These are phyloP conservation scores for Avahi laniger DNA, from an alignment of 2,797 vertebrate species.

Conservation along the genomic window DNA sequence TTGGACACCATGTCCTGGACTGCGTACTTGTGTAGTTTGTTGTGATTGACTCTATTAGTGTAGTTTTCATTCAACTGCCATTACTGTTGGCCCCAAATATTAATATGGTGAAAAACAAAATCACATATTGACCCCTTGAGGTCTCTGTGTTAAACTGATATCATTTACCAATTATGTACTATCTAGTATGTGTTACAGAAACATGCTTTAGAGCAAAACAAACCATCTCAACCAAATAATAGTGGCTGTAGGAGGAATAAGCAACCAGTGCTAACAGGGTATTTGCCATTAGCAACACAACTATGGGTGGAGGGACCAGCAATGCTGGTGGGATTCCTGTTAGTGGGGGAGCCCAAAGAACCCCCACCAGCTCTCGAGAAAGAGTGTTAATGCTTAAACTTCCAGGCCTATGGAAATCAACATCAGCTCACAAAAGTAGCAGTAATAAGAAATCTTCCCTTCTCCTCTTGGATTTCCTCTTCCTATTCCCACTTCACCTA, in stretches of 20 bases:
- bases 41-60: neutral
- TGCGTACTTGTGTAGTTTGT: neutral
- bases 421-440: neutral
- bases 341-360: neutral
- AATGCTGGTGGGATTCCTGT: no score
- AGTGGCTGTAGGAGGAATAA: neutral
- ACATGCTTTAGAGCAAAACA: neutral
- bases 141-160: neutral
- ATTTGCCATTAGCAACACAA: neutral
- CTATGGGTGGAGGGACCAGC: neutral
- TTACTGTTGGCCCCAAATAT: neutral
- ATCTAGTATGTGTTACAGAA: neutral
- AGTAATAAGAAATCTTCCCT: neutral
- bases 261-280: neutral
- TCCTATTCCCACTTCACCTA: neutral
- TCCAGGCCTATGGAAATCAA: neutral
- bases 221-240: neutral
- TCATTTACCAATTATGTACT: neutral
- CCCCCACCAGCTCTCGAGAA: neutral
- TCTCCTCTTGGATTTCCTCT: neutral
- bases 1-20: neutral
- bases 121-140: neutral
- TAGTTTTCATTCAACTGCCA: neutral
- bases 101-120: neutral
- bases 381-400: neutral